Evolutionary conservation across 2,113 vertebrate species (phyloP).

Genomic region (Eurystomus gularis): DNA sequence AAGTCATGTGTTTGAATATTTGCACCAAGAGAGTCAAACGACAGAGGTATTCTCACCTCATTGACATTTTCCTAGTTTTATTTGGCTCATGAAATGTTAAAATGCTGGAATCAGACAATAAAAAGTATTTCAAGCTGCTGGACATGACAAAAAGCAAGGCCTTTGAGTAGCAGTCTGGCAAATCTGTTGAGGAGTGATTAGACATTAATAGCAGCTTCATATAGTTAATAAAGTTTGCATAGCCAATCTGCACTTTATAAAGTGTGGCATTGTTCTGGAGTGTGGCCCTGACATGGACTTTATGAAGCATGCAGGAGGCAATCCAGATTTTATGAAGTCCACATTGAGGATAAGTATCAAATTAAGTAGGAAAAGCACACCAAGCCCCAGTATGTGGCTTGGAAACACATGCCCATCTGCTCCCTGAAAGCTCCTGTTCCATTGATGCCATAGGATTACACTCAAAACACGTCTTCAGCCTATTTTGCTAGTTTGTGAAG

Average conservation of each 20-base stretch:
- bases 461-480: background rate
- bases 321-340: background rate
- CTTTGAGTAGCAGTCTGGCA: background rate
- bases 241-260: slow-evolving; percentile 44
- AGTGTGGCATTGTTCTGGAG: slow-evolving; percentile 23
- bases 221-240: slow-evolving; percentile 31
- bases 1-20: background rate
- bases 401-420: background rate
- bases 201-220: background rate
- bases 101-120: background rate
- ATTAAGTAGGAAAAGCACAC: background rate
- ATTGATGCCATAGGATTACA: background rate
- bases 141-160: background rate
- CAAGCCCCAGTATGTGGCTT: background rate
- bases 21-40: background rate
- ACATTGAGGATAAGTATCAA: background rate
- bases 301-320: background rate
- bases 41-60: slow-evolving; percentile 14
- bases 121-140: slow-evolving; percentile 1
- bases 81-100: slow-evolving; percentile 9
- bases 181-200: background rate
- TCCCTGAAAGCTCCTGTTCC: background rate
- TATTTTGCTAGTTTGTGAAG: background rate
- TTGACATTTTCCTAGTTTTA: slow-evolving; percentile 19
- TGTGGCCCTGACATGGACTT: background rate